Percentiles rank a stretch among this genome's conserved stretches.
Conservation (phyloP, 2,888 invertebrate species). For the Hydroisotoma schaefferi region DNA sequence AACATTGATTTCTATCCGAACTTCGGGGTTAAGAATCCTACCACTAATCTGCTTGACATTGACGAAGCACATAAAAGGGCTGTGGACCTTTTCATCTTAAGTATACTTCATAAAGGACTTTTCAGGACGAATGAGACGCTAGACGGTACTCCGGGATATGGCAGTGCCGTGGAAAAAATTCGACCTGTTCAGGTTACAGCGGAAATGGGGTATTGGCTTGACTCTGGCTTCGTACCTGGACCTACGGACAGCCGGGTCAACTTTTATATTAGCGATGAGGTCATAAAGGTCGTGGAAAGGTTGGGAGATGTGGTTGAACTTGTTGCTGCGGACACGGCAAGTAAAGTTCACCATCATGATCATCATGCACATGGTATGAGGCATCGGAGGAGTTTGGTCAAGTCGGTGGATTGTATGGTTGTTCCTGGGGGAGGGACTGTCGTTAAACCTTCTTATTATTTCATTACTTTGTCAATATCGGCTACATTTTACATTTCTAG, state of each 20-base stretch:
- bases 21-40: slow-evolving; percentile 30
- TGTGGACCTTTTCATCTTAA: slow-evolving; percentile 33
- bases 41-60: slow-evolving; percentile 26
- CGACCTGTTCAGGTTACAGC: slow-evolving; percentile 23
- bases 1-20: slow-evolving; percentile 38
- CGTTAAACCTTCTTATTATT: neutral
- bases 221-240: slow-evolving; percentile 25
- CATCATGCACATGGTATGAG: slow-evolving; percentile 3
- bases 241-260: slow-evolving; percentile 27
- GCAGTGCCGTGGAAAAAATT: slow-evolving; percentile 15
- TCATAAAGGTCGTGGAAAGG: slow-evolving; percentile 25
- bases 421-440: slow-evolving; percentile 7
- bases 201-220: slow-evolving; percentile 42
- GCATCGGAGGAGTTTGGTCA: slow-evolving; percentile 15
- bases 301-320: slow-evolving; percentile 9
- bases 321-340: too few relatives aligned
- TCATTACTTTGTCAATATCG: too few relatives aligned
- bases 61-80: slow-evolving; percentile 32
- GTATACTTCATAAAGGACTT: slow-evolving; percentile 27
- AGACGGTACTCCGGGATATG: slow-evolving; percentile 30
- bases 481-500: too few relatives aligned
- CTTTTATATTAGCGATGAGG: slow-evolving; percentile 28
- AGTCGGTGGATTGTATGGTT: slow-evolving; percentile 15
- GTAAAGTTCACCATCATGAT: neutral
- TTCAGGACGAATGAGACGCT: slow-evolving; percentile 33